These are phyloP conservation scores for Atlantisia rogersi DNA, from an alignment of 2,113 vertebrate genomes.

Conservation along the genomic window DNA sequence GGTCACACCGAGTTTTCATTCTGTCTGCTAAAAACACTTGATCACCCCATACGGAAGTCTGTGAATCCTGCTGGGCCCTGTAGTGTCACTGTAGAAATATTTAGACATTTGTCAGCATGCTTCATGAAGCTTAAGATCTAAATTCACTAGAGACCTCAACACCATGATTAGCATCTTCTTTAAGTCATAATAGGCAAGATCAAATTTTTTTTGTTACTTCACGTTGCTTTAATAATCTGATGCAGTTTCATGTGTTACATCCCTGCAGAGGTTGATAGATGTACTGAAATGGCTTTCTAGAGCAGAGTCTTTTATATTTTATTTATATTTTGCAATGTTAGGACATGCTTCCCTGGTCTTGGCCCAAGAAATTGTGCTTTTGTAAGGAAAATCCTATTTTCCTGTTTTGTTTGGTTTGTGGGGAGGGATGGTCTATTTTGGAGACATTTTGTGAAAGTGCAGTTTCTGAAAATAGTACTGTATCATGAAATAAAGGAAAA, in stretches of 20 bases:
- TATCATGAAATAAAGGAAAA: background rate
- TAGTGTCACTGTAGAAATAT: background rate
- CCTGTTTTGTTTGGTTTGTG: background rate
- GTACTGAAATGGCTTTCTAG: background rate
- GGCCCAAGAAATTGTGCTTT: background rate
- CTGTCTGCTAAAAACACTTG: background rate
- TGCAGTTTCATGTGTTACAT: background rate
- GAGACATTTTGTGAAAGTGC: background rate
- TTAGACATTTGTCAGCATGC: background rate
- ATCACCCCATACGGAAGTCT: background rate
- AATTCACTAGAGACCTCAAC: background rate
- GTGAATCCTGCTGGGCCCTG: background rate
- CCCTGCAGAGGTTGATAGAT: background rate
- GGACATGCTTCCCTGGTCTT: background rate
- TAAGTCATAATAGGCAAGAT: background rate
- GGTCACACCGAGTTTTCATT: background rate
- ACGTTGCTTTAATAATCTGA: background rate
- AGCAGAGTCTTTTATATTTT: background rate
- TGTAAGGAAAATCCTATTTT: background rate
- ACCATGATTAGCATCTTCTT: background rate
- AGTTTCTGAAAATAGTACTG: background rate
- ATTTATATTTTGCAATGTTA: background rate
- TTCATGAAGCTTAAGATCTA: background rate
- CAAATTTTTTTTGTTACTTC: background rate
- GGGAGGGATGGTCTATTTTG: background rate